Conservation (phyloP, 2,888 invertebrate genomes). For the Dasysyrphus tricinctus region DNA sequence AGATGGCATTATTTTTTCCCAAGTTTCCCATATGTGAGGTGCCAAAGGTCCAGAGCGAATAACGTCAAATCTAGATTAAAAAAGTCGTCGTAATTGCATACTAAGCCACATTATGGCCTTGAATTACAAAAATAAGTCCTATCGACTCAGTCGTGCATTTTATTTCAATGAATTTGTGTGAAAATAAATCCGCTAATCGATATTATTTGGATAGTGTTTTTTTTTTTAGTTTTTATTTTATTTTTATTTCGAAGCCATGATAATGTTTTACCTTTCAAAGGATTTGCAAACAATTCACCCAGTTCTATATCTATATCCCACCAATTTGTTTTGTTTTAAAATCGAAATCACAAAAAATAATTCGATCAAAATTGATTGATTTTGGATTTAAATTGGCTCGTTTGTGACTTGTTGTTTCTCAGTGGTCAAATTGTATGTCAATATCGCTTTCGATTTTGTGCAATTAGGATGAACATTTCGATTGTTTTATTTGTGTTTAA, state of each 20-base stretch:
- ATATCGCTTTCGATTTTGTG: neutral
- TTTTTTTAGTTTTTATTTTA: neutral
- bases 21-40: too few relatives aligned
- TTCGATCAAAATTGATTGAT: slow-evolving; percentile 13
- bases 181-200: neutral
- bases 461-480: neutral
- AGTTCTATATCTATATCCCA: too few relatives aligned
- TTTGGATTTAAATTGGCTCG: slow-evolving; percentile 1
- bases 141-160: too few relatives aligned
- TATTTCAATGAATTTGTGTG: neutral
- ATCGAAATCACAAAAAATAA: slow-evolving; percentile 2
- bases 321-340: neutral
- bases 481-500: neutral
- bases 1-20: too few relatives aligned
- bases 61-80: too few relatives aligned
- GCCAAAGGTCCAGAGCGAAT: too few relatives aligned
- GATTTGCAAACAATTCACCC: neutral
- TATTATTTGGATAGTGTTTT: neutral
- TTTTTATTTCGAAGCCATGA: neutral
- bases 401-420: neutral
- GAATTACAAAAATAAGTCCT: too few relatives aligned
- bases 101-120: too few relatives aligned
- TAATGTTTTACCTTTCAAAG: neutral
- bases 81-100: too few relatives aligned
- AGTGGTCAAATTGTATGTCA: slow-evolving; percentile 1